Evolutionary conservation across 2,888 invertebrate species (phyloP).

Genomic region (Stenchaetothrips biformis): DNA sequence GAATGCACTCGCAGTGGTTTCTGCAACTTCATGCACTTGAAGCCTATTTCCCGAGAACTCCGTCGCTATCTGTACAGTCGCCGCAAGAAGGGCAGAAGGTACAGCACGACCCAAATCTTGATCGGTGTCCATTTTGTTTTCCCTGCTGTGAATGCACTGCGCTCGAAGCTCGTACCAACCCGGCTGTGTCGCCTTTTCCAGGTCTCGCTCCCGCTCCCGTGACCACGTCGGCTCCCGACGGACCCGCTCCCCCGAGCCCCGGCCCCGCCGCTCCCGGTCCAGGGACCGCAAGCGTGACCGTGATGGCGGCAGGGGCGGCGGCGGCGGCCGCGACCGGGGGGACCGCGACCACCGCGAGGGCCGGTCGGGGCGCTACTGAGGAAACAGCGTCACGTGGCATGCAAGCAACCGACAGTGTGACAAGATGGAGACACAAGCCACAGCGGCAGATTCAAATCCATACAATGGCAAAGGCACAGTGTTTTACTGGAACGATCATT

Average conservation of each 20-base stretch:
- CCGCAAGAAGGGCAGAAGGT: constrained; percentile 41
- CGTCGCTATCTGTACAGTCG: constrained; percentile 63
- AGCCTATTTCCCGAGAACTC: constrained; percentile 93
- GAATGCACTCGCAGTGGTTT: constrained; percentile 98
- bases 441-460: too few relatives aligned
- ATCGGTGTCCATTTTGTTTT: background rate
- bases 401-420: too few relatives aligned
- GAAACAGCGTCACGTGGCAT: background rate
- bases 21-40: constrained; percentile 99
- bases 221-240: constrained; percentile 47
- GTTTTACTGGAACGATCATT: too few relatives aligned
- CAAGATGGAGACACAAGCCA: too few relatives aligned
- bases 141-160: background rate
- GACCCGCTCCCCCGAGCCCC: constrained; percentile 44
- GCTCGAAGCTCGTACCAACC: background rate
- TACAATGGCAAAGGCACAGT: too few relatives aligned
- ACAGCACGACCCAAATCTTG: background rate
- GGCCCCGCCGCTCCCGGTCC: constrained; percentile 39
- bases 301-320: constrained; percentile 45
- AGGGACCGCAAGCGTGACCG: constrained; percentile 41
- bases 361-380: constrained; percentile 51
- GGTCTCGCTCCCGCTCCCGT: constrained; percentile 68
- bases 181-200: constrained; percentile 43
- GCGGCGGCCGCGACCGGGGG: constrained; percentile 43
- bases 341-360: constrained; percentile 45